phyloP scores from a whole-genome alignment of 2,888 invertebrate species.

The Gymnosoma rotundatum region DNA sequence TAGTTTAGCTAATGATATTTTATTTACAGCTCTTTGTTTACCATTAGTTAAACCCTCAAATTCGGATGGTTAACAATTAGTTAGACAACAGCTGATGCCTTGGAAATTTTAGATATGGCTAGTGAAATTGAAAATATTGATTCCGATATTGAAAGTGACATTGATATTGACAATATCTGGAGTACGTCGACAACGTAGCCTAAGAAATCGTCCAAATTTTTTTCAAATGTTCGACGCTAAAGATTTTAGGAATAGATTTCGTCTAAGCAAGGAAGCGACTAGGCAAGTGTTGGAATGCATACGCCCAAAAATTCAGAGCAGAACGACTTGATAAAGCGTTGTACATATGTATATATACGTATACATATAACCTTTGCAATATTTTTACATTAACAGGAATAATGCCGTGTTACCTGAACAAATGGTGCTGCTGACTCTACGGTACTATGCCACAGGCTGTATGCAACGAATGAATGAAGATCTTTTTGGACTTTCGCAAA shows the following conservation, averaged over 20 bases:
- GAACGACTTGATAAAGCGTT: background rate
- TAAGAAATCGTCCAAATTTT: slow-evolving; percentile 12
- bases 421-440: slow-evolving; percentile 4
- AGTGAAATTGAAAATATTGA: slow-evolving; percentile 1
- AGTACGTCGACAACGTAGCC: background rate
- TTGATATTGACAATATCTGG: slow-evolving; percentile 1
- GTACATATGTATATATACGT: background rate
- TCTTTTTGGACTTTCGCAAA: slow-evolving; percentile 1
- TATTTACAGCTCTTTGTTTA: too few relatives aligned
- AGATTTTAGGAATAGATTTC: slow-evolving; percentile 22
- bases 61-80: too few relatives aligned
- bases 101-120: too few relatives aligned
- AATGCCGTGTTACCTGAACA: background rate
- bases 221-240: background rate
- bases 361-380: background rate
- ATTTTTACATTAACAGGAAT: background rate
- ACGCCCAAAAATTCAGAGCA: background rate
- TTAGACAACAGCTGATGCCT: too few relatives aligned
- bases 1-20: background rate
- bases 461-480: slow-evolving; percentile 12
- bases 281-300: background rate
- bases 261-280: slow-evolving; percentile 8
- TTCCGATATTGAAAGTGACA: slow-evolving; percentile 3
- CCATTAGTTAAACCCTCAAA: too few relatives aligned
- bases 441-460: slow-evolving; percentile 4